Evolutionary conservation across 2,113 vertebrate genomes (phyloP), one percentile per base, ranked within the genome.

Genomic region (Myrmophylax atrothorax): DNA sequence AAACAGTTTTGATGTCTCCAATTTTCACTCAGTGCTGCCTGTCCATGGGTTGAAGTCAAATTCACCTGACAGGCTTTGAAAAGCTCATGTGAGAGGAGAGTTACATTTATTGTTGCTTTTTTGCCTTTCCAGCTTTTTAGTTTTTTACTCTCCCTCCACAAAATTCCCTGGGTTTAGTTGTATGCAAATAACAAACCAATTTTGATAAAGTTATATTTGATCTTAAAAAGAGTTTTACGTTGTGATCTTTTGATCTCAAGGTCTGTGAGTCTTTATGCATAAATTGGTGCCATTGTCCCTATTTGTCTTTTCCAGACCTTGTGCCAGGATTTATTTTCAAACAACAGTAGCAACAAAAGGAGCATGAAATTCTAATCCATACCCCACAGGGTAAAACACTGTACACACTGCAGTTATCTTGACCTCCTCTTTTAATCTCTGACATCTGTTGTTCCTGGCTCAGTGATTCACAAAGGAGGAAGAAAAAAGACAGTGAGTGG

Each of bases 341-440:
- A 69, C 59, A 82, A 85, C 86, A 90, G 92, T 31, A 77, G 81
- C 90, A 96, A 74, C 63, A 91, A 95, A 92, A 96, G 44, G 56
- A 93, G 80, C 84, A 77, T 89, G 91, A 96, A 96, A 93, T 75
- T 74, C 26, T 46, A 85, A 89, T 93, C 75, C 46, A 5, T 88
- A 18, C 87, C 96, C 93, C 90, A 84, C 63, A 85, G 96, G 90
- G 94, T 95, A 92, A 87, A 92, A 75, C 91, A 94, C 69, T 95
- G 84, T 76, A 50, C 94, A 93, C 77, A 55, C 3, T 69, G 83
- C 91, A 80, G 96, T 56, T 87, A 7, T 89, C 90, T 79, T 90
- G 85, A 93, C 92, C 91, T 95, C 92, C 59, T 95, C 18, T 66
- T 96, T 96, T 97, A 96, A 98, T 96, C 89, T 93, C 76, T 77